Base-by-base conservation (phyloP, 2,797 vertebrate genomes). In the Limnodromus scolopaceus region DNA sequence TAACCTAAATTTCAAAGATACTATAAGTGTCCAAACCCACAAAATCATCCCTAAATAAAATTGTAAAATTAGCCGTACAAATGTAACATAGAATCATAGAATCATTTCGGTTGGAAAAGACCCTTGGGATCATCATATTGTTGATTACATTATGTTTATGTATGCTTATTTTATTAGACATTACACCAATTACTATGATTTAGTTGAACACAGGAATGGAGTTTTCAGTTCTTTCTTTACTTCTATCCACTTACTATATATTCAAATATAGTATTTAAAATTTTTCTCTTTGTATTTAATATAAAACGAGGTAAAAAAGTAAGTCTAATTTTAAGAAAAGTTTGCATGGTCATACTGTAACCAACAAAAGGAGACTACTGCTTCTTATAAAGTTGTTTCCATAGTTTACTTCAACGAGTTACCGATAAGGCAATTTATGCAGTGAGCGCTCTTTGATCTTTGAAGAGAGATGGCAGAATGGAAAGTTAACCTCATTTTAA, bases 401-500 rank as follows among this genome's bases (percentile, higher is more conserved):
- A 96, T 87, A 95, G 94, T 96, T 96, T 97, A 95, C 81, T 97
- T 92, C 93, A 97, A 55, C 87, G 91, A 96, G 97, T 97, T 95
- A 96, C 81, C 71, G 94, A 97, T 97, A 97, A 97, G 93, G 94
- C 94, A 96, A 95, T 97, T 97, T 97, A 97, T 96, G 96, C 66
- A 92, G 96, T 94, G 92, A 96, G 79, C 41, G 91, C 70, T 84
- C 97, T 97, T 98, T 96, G 97, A 98, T 98, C 97, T 98, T 92
- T 95, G 96, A 89, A 96, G 93, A 96, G 94, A 98, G 97, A 90
- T 97, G 96, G 97, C 89, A 98, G 96, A 97, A 96, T 94, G 96
- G 97, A 98, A 98, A 98, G 98, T 98, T 97, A 98, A 96, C 95
- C 89, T 98, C 95, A 98, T 98, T 97, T 97, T 97, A 97, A 96